Evolutionary conservation across 2,888 invertebrate species (phyloP).

Genomic region (Panzeria rudis): DNA sequence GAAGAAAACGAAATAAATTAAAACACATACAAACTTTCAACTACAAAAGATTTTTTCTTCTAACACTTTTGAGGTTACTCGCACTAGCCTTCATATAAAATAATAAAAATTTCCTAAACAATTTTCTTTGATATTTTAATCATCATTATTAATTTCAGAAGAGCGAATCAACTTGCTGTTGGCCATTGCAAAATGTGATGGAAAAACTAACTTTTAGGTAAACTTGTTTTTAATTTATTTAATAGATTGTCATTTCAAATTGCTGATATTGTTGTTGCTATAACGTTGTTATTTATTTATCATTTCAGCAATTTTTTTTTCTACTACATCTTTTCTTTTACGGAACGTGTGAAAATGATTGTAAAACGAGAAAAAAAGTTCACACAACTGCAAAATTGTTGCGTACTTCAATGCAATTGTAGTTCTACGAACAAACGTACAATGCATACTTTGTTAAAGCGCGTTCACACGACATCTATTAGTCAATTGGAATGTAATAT

Average conservation of each 20-base stretch:
- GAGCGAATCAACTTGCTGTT: neutral
- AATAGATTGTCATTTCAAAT: conserved; percentile 68
- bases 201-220: conserved; percentile 18
- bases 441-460: neutral
- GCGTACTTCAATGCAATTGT: conserved; percentile 44
- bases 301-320: conserved; percentile 20
- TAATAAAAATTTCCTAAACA: neutral
- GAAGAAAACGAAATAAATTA: no score
- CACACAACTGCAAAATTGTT: conserved; percentile 57
- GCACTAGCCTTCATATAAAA: no score
- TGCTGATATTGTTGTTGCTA: conserved; percentile 39
- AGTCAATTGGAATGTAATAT: neutral
- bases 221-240: conserved; percentile 66
- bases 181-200: conserved; percentile 16
- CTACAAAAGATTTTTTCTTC: no score
- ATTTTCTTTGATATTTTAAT: conserved; percentile 36
- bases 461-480: neutral
- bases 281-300: conserved; percentile 53
- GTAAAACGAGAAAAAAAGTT: conserved; percentile 38
- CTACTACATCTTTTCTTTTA: conserved; percentile 32
- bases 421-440: conserved; percentile 35
- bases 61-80: no score
- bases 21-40: no score
- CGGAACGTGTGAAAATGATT: conserved; percentile 71
- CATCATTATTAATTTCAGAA: neutral